Base-by-base conservation (phyloP, 2,113 vertebrate species). In the Pterocles orientalis region DNA sequence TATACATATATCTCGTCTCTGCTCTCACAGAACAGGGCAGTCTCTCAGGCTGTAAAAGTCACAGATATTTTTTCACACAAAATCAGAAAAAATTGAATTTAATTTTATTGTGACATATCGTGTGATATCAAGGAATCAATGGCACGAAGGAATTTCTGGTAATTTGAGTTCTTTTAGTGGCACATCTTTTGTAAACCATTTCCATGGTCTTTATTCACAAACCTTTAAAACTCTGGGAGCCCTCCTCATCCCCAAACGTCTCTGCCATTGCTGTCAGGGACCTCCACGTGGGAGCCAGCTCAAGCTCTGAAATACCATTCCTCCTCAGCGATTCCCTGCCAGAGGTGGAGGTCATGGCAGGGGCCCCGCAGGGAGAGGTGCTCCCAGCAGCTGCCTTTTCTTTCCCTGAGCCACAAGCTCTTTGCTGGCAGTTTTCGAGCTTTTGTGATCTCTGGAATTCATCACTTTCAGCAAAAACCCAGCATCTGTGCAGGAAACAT, bases 401-500 rank as follows among this genome's bases (percentile, higher is more conserved):
- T 85, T 86, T 36, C 50, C 39, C 31, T 13, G 18, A 87, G 54
- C 68, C 48, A 43, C 71, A 33, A 26, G 39, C 19, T 31, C 83
- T 81, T 68, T 95, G 34, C 68, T 82, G 69, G 72, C 41, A 88
- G 64, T 61, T 90, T 81, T 91, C 53, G 36, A 82, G 73, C 57
- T 88, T 76, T 84, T 78, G 36, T 29, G 39, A 85, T 72, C 56
- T 83, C 87, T 94, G 81, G 76, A 86, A 94, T 73, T 76, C 86
- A 50, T 93, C 83, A 39, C 69, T 92, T 95, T 39, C 28, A 62
- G 43, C 3, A 47, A 31, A 76, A 85, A 91, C 9, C 7, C 39
- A 75, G 10, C 51, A 71, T 85, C 53, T 69, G 19, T n/a, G 34
- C 51, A 72, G 50, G 83, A 85, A 71, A 43, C 12, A 3, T 8